Evolutionary conservation across 2,113 vertebrate species (phyloP).

Genomic region (Heterocephalus glaber): DNA sequence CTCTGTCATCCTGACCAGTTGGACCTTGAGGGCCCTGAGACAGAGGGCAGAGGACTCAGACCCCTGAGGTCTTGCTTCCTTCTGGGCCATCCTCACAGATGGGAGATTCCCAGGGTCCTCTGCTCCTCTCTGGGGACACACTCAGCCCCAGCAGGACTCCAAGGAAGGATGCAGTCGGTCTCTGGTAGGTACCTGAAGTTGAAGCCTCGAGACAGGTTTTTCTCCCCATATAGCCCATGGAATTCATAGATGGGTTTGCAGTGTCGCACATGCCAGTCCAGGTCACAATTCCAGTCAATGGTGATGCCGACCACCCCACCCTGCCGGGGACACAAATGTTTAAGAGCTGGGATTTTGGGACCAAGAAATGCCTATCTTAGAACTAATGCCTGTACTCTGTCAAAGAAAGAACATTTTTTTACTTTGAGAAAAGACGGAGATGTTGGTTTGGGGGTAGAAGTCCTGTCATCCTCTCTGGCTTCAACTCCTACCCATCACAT

Average conservation of each 20-base stretch:
- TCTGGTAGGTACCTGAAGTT: conserved; percentile 92
- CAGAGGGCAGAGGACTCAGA: neutral
- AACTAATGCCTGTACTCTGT: neutral
- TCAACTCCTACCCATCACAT: neutral
- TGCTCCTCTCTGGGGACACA: neutral
- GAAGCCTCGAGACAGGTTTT: conserved; percentile 90
- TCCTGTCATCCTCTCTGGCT: neutral
- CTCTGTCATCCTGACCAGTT: neutral
- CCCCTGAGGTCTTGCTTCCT: neutral
- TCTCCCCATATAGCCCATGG: conserved; percentile 90
- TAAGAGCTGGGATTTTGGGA: neutral
- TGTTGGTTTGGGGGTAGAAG: neutral
- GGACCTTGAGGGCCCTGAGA: neutral
- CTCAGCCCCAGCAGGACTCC: neutral
- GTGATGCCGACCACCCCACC: conserved; percentile 94
- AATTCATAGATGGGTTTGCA: conserved; percentile 93
- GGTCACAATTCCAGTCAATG: conserved; percentile 95
- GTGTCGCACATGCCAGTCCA: conserved; percentile 87
- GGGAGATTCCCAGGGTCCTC: neutral
- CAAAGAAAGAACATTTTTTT: neutral
- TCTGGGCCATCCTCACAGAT: neutral
- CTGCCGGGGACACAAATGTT: conserved; percentile 78
- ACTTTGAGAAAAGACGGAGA: neutral
- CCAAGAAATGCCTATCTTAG: neutral
- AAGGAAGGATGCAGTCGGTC: neutral